Base-by-base conservation (phyloP, 1,140 invertebrate species). In the Zaprionus ornatus region DNA sequence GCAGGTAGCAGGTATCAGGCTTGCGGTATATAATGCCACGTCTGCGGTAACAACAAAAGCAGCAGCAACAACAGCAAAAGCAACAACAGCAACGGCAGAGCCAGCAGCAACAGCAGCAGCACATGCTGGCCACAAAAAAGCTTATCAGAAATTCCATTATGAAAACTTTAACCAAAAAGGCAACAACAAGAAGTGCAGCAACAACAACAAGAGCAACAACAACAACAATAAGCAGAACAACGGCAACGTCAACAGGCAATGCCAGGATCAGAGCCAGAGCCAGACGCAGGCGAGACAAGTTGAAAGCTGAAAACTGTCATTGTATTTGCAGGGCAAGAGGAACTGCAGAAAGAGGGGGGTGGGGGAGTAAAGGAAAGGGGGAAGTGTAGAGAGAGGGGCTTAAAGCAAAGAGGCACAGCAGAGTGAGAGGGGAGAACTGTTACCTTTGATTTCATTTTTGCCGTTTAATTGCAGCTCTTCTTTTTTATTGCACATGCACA, bases 141-240 rank as follows among this genome's bases (percentile, higher is more conserved):
- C 79, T 77, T 84, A 88, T 90, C 85, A 82, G 78, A 88, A 88
- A 90, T 88, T 90, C 81, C 84, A 88, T 90, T 90, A 88, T 79
- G 77, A 90, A 78, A 84, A 84, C 66, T 84, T 80, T 40, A 80
- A 74, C 54, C 62, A 78, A 78, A 77, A 37, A 45, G 25, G 25
- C 19, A 68, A 45, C 72, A 59, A 54, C 57, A 62, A 17, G 40
- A 54, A 59, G 23, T 42, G 42, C 35, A 67, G 3, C 52, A 70
- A 25, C 45, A 64, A 9, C 45, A 75, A 15, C 13, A 4, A 15
- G 12, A 37, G 19, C 19, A 67, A 52, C 65, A 57, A 45, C 50
- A 61, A 17, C 32, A 61, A 52, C 35, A 54, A 35, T 23, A 68
- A 9, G 45, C 63, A 40, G 19, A 56, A 6, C 54, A 66, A 35